Base-by-base conservation (phyloP, 2,797 vertebrate genomes). In the Limosa lapponica region DNA sequence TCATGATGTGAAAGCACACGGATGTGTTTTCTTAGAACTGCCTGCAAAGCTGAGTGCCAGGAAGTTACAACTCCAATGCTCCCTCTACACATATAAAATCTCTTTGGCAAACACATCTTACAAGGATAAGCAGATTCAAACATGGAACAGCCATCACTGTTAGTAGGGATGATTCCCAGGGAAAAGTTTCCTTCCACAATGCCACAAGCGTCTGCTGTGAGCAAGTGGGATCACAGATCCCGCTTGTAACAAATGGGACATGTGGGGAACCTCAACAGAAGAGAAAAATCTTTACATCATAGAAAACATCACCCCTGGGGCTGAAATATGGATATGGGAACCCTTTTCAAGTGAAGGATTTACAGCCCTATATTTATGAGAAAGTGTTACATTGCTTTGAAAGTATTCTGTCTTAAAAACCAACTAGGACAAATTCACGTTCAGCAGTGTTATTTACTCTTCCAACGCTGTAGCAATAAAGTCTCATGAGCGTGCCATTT, bases 51-150 rank as follows among this genome's bases (percentile, higher is more conserved):
- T 54, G 49, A 87, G 41, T 91, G 93, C 92, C 84, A 95, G 78
- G 83, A 93, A 92, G 57, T 94, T 95, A 75, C 39, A 51, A 54
- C 44, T 86, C 57, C 52, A 89, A 0, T 66, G 58, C 32, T 96
- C 84, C 89, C 94, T 71, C 36, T 75, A 65, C 82, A 86, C 72
- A 54, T 59, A 94, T 94, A 95, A 97, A 96, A 86, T 22, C 72
- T 78, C 59, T 59, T 90, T 94, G 94, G 92, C 95, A 95, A 91
- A 39, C 55, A 73, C 78, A 92, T 96, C 87, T 91, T 94, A 89
- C 25, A 87, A 34, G 65, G 20, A 36, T 8, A 88, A 46, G 55
- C 61, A 79, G 43, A 93, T 64, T 81, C 36, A 57, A 96, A 88
- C 43, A 62, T 2, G 4, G 82, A 89, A 85, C 86, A 89, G 67